These are phyloP conservation scores for Furnarius figulus DNA, from an alignment of 2,113 vertebrate species.

Conservation along the genomic window DNA sequence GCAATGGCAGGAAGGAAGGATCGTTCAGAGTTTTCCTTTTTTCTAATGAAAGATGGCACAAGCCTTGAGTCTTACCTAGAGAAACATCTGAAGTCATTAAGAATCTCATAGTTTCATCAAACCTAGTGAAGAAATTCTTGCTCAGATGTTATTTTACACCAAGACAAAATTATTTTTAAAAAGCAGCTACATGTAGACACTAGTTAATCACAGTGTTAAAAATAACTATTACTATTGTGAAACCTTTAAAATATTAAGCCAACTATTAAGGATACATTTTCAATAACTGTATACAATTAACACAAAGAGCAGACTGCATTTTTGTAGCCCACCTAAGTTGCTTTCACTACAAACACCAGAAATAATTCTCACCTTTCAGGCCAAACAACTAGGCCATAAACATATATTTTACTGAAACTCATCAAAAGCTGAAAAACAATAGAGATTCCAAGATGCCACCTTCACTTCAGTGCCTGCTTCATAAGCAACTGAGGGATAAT, in stretches of 20 bases:
- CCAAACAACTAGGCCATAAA: background rate
- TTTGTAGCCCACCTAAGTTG: background rate
- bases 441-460: background rate
- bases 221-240: background rate
- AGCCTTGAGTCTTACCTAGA: background rate
- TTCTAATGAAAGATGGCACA: background rate
- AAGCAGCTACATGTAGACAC: background rate
- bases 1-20: background rate
- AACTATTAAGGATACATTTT: background rate
- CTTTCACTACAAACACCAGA: background rate
- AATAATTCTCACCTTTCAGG: constrained; percentile 5
- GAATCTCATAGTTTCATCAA: background rate
- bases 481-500: background rate
- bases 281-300: background rate
- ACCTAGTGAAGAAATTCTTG: background rate
- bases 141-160: background rate
- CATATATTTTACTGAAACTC: background rate
- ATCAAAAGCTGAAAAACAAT: background rate
- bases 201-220: background rate
- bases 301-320: constrained; percentile 3
- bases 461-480: background rate
- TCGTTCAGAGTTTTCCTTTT: background rate
- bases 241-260: constrained; percentile 41
- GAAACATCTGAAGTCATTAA: background rate
- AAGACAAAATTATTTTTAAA: background rate